Conservation (phyloP, 2,113 vertebrate genomes). For the Pedetes capensis region DNA sequence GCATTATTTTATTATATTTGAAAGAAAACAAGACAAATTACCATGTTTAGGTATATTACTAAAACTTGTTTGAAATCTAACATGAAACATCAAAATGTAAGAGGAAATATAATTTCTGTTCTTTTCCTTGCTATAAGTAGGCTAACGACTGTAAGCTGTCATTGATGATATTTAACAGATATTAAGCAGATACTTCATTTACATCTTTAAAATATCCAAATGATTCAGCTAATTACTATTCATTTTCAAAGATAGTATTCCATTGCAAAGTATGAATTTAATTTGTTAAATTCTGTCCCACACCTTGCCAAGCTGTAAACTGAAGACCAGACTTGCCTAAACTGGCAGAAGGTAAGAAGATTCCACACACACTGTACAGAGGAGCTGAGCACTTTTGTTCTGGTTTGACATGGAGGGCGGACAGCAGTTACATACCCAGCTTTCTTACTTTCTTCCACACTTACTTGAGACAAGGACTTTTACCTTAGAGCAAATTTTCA, state of each 20-base stretch:
- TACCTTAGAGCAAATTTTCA: not conserved
- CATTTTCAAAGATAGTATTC: not conserved
- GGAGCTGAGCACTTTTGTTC: not conserved
- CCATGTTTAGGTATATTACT: not conserved
- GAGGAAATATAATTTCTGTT: not conserved
- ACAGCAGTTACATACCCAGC: not conserved
- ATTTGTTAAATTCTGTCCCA: slow-evolving; percentile 4
- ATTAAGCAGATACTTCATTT: not conserved
- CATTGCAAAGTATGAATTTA: not conserved
- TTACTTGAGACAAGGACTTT: not conserved
- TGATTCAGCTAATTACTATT: not conserved
- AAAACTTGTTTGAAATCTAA: not conserved
- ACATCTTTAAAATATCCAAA: not conserved
- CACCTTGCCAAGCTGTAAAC: not conserved
- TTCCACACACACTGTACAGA: not conserved
- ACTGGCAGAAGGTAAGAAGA: not conserved
- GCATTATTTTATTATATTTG: slow-evolving; percentile 3
- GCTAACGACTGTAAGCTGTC: not conserved
- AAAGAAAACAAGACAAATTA: not conserved
- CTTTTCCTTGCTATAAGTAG: not conserved
- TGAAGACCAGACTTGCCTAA: slow-evolving; percentile 51
- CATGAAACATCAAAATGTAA: not conserved
- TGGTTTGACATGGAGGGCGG: not conserved
- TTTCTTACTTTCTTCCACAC: not conserved
- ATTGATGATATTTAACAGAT: not conserved